phyloP scores from a whole-genome alignment of 2,888 invertebrate species.

The Trisateles emortualis region DNA sequence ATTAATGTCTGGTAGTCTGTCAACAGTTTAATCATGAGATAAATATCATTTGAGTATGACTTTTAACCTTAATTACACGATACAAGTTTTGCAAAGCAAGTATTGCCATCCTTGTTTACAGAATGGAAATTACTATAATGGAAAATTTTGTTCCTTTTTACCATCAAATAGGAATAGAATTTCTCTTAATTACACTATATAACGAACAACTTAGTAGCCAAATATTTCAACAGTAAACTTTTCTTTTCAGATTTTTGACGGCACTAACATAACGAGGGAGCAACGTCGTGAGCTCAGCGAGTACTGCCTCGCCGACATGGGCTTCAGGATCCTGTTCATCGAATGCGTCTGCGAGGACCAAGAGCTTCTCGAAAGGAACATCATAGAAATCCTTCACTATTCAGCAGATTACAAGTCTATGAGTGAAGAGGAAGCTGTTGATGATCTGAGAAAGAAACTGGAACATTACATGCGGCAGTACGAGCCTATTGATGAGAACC shows the following conservation, averaged over 20 bases:
- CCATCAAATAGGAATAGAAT: too few species aligned
- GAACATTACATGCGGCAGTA: slow-evolving; percentile 94
- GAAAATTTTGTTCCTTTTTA: too few species aligned
- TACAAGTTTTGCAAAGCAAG: too few species aligned
- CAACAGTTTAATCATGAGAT: neutral
- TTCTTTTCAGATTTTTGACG: slow-evolving; percentile 93
- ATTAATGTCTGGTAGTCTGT: neutral
- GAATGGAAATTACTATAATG: too few species aligned
- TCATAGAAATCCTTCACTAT: slow-evolving; percentile 92
- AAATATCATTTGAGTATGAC: neutral
- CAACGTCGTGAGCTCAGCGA: slow-evolving; percentile 92
- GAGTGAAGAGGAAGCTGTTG: slow-evolving; percentile 92
- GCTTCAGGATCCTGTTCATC: slow-evolving; percentile 95
- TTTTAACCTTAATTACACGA: too few species aligned
- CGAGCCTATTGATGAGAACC: slow-evolving; percentile 90
- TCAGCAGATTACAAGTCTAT: slow-evolving; percentile 95
- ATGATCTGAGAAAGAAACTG: slow-evolving; percentile 93
- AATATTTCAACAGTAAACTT: neutral
- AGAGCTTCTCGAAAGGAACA: slow-evolving; percentile 78
- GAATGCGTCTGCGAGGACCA: slow-evolving; percentile 96
- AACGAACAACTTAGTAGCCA: too few species aligned
- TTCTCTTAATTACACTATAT: too few species aligned
- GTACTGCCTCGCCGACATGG: slow-evolving; percentile 90
- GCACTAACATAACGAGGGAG: slow-evolving; percentile 95
- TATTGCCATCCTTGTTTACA: too few species aligned